Base-by-base conservation (phyloP, 1,140 invertebrate species). In the Formica selysi region DNA sequence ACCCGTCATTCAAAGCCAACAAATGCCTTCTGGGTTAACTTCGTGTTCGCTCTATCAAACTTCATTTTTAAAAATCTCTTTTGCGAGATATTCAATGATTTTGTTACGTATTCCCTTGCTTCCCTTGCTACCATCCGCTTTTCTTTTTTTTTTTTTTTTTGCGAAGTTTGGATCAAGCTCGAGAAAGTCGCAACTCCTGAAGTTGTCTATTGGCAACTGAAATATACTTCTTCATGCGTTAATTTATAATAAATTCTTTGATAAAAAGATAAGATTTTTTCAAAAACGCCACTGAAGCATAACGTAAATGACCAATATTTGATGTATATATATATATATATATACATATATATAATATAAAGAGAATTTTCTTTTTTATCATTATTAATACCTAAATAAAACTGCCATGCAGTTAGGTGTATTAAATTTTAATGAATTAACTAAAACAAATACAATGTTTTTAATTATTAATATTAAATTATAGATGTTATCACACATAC, bases 1-100 rank as follows among this genome's bases (percentile, higher is more conserved):
- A 87, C 38, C 38, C 61, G 79, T 87, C 51, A 71, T 85, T 59
- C 85, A 85, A 16, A 57, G 76, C 48, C 65, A 62, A 67, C 44
- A 61, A 32, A 68, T 19, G 51, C 38, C 76, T 84, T 54, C 48
- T 86, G 68, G 51, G 16, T 51, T 86, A 79, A 89, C 74, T 85
- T 26, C 38, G 26, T 54, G 26, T 84, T 73, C 57, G 16, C 16
- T 51, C 16, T 10, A 38, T 36, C n/a, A 32, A 2, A 13, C 41
- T 80, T 68, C 87, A 73, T 41, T 79, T 78, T 57, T 54, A 86
- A 86, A 62, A 59, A 51, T n/a, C 7, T 67, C 41, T 0, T 19
- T 26, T 79, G n/a, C 29, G 16, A 62, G 16, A 38, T 78, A 80
- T 54, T 57, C 7, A 19, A 44, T 41, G 16, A 80, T 57, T 80